Percentiles rank a stretch among this genome's conserved stretches.
Conservation (phyloP, 2,113 vertebrate species). For the Otolemur garnettii region DNA sequence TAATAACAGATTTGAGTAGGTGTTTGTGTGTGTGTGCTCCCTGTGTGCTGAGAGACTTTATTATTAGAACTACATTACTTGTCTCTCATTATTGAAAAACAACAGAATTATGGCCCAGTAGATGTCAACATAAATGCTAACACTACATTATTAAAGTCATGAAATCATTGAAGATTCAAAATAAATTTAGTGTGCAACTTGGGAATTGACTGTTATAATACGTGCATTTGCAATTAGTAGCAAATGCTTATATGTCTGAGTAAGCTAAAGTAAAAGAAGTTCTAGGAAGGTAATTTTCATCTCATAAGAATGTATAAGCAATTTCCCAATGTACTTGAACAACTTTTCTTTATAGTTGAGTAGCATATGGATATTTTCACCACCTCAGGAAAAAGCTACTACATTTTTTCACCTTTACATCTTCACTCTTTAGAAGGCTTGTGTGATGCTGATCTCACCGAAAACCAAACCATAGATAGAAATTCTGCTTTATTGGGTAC, state of each 20-base stretch:
- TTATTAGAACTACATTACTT: not conserved
- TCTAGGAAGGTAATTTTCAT: constrained; percentile 65
- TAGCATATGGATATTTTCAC: constrained; percentile 8
- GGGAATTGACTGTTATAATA: constrained; percentile 51
- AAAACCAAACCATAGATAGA: not conserved
- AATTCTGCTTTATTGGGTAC: not conserved
- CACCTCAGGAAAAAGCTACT: not conserved
- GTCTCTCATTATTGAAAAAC: constrained; percentile 39
- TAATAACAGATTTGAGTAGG: not conserved
- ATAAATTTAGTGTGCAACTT: constrained; percentile 47
- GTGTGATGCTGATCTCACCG: not conserved
- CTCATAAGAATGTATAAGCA: constrained; percentile 23
- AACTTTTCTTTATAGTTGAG: constrained; percentile 40
- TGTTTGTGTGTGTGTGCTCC: not conserved
- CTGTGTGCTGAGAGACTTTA: not conserved
- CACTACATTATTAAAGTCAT: not conserved
- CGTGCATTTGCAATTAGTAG: constrained; percentile 59
- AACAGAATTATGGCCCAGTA: not conserved
- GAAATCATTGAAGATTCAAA: constrained; percentile 43
- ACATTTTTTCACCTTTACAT: not conserved
- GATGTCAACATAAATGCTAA: constrained; percentile 55
- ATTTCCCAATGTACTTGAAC: constrained; percentile 29
- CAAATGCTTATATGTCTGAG: constrained; percentile 44
- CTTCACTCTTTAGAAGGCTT: not conserved
- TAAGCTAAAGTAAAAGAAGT: constrained; percentile 49